Conservation (phyloP, 2,113 vertebrate genomes). For the Catharus fuscescens region DNA sequence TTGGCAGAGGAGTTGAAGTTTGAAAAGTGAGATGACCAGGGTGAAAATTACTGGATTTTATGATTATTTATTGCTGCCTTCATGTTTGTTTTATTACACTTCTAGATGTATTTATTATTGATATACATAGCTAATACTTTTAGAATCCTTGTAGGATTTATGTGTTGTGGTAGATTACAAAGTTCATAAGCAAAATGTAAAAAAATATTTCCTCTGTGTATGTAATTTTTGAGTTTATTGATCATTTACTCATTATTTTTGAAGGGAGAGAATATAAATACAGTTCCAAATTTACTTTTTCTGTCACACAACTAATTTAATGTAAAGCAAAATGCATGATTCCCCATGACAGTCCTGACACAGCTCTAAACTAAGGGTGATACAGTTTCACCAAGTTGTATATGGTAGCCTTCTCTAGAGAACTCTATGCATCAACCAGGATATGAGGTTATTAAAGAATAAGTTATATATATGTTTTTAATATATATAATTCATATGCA, state of each 20-base stretch:
- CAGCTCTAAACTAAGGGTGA: not conserved
- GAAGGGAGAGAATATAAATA: not conserved
- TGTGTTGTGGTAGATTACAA: not conserved
- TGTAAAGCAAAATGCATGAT: not conserved
- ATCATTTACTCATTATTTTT: not conserved
- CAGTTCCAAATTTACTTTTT: not conserved
- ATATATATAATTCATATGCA: not conserved
- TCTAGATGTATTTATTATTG: not conserved
- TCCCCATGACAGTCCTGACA: not conserved
- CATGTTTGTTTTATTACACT: not conserved
- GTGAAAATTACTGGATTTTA: not conserved
- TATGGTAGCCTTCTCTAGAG: not conserved
- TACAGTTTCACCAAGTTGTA: not conserved
- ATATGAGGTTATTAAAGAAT: not conserved
- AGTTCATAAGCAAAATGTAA: not conserved
- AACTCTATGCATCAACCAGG: not conserved
- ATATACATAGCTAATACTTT: not conserved
- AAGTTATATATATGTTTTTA: not conserved
- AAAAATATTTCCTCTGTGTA: not conserved
- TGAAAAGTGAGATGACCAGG: not conserved
- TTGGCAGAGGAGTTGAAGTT: not conserved
- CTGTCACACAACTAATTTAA: not conserved
- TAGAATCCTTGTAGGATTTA: not conserved
- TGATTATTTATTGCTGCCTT: not conserved
- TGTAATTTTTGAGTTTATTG: not conserved